These are phyloP conservation scores for Caenorhabditis imperialis DNA, from an alignment of 2,888 invertebrate genomes.

Conservation along the genomic window DNA sequence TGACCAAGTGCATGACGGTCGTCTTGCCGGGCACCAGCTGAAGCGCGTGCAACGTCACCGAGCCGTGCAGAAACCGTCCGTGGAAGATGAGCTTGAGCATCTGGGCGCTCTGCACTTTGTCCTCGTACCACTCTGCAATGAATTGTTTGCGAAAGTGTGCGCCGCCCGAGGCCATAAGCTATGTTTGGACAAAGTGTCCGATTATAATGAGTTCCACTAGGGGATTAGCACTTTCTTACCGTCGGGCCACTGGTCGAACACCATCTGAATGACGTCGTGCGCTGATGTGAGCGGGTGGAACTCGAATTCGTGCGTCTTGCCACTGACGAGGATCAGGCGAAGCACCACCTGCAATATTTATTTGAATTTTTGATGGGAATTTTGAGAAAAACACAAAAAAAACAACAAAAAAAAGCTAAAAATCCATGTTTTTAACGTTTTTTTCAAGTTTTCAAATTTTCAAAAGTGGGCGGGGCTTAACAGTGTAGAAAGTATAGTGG, in stretches of 20 bases:
- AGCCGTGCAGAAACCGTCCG: constrained; percentile 85
- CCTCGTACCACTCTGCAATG: constrained; percentile 92
- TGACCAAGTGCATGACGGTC: constrained; percentile 99
- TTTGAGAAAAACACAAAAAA: background rate
- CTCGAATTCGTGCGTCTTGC: constrained; percentile 98
- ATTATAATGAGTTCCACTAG: no score
- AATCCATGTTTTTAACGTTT: no score
- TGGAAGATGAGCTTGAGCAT: constrained; percentile 99
- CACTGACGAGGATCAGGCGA: constrained; percentile 97
- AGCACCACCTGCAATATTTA: constrained; percentile 88
- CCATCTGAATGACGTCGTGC: constrained; percentile 97
- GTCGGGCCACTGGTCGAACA: constrained; percentile 99
- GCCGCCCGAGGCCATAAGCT: no score
- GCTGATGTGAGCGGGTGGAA: constrained; percentile 97
- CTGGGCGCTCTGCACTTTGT: constrained; percentile 90
- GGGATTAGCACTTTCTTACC: constrained; percentile 82
- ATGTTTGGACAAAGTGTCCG: no score
- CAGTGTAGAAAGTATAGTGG: no score
- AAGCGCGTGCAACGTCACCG: constrained; percentile 83
- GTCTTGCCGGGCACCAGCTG: constrained; percentile 97
- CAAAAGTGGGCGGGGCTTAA: no score
- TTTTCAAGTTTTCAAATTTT: no score
- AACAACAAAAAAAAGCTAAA: no score
- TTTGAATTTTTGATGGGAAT: background rate
- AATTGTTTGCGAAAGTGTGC: background rate